Evolutionary conservation across 2,113 vertebrate genomes (phyloP), one percentile per base, ranked within the genome.

Genomic region (Pelusios castaneus): DNA sequence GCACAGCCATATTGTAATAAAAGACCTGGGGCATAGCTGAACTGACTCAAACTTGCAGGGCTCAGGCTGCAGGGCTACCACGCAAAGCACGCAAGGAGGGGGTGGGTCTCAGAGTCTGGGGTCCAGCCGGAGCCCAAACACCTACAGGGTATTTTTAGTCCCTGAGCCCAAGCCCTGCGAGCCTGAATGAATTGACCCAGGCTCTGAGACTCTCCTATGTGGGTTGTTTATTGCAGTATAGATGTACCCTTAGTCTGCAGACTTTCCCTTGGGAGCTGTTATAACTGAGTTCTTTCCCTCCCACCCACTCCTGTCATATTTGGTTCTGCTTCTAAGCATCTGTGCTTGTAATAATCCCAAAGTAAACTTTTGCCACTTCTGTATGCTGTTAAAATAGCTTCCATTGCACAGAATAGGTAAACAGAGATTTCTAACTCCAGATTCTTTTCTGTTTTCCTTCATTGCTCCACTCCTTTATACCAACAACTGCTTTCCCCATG

Each of bases 321-420:
- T 94, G 31, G 91, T 95, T 93, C 75, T 88, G 21, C 92, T 90
- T 92, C 85, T 91, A 7, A 49, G 16, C 93, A 95, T 91, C 67
- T 84, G 51, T 70, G 96, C 89, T 81, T 93, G 58, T 89, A 82
- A 87, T 76, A 93, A 89, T 90, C 82, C 81, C 86, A 94, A 73
- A 91, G 89, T 93, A 89, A 89, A 80, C 81, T 95, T 90, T 94
- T 92, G 60, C 77, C 90, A 77, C 38, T 89, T 89, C 41, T 58
- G 90, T 11, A 70, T 84, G 52, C 83, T 95, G 67, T 93, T 93
- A 90, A 96, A 95, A 95, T 73, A 45, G 51, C 17, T 88, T 79
- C 80, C 90, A 91, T 86, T 76, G 92, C 82, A 70, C 34, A 90
- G 81, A 41, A 0, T 0, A 94, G n/a, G 85, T 67, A 88, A 91